Percentiles rank a stretch among this genome's conserved stretches.
Evolutionary conservation across 2,888 invertebrate genomes (phyloP).

Genomic region (Myathropa florea): DNA sequence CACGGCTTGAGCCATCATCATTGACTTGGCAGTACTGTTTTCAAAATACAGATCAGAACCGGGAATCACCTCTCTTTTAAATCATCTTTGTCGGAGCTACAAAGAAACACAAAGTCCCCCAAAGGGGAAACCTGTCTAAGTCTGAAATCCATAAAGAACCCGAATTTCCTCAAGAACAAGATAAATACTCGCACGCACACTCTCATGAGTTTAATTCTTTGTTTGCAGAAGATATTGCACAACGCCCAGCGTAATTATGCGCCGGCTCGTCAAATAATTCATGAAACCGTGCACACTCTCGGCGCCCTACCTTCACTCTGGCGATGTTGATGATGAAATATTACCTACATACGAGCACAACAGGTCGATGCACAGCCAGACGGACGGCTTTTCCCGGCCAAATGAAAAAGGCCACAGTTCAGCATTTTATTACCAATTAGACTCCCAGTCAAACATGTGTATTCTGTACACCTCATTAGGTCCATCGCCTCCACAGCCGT

Average conservation of each 20-base stretch:
- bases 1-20: no score
- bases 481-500: not conserved
- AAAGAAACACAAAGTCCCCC: no score
- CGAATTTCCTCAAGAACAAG: not conserved
- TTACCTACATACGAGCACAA: constrained; percentile 16
- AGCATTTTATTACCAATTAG: constrained; percentile 56
- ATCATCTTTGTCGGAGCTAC: no score
- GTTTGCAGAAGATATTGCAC: constrained; percentile 1
- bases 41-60: no score
- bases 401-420: constrained; percentile 64
- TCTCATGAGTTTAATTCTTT: not conserved
- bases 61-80: no score
- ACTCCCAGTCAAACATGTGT: constrained; percentile 8
- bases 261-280: constrained; percentile 34
- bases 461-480: constrained; percentile 21
- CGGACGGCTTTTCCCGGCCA: not conserved
- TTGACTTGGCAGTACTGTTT: no score
- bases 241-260: constrained; percentile 27
- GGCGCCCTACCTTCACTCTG: not conserved
- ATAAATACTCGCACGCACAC: not conserved
- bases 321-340: constrained; percentile 33
- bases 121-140: not conserved
- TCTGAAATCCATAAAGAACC: not conserved
- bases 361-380: not conserved
- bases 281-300: not conserved